Conservation (phyloP, 2,797 vertebrate genomes). For the Leptodactylus fallax region DNA sequence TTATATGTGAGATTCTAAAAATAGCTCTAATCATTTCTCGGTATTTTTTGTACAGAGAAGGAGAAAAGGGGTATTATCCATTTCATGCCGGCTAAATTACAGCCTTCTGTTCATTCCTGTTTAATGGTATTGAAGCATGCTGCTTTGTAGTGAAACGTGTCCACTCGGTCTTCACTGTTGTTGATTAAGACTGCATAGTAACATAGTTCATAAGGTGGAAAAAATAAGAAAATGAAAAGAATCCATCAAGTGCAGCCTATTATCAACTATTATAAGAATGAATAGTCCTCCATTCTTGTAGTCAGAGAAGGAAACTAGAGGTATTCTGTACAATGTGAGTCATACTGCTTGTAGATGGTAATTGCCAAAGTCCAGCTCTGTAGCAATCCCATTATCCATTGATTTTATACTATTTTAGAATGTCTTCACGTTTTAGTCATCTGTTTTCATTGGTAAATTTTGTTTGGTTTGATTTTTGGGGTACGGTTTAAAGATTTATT, state of each 20-base stretch:
- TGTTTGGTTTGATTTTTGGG: not conserved
- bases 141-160: not conserved
- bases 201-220: not conserved
- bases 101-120: not conserved
- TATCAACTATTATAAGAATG: not conserved
- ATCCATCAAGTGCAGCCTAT: not conserved
- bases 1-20: not conserved
- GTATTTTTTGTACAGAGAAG: not conserved
- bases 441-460: not conserved
- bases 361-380: not conserved
- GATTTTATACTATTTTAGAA: not conserved
- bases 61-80: not conserved
- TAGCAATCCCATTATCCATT: not conserved
- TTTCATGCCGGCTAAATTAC: not conserved
- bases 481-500: not conserved
- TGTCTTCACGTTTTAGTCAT: not conserved
- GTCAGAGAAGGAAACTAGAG: not conserved
- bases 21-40: not conserved
- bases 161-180: not conserved
- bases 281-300: not conserved
- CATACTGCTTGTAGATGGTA: too few species aligned
- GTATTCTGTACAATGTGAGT: not conserved
- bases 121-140: not conserved
- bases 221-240: not conserved
- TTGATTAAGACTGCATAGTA: not conserved